Conservation (phyloP, 2,113 vertebrate species). For the Planiliza haematocheilus region DNA sequence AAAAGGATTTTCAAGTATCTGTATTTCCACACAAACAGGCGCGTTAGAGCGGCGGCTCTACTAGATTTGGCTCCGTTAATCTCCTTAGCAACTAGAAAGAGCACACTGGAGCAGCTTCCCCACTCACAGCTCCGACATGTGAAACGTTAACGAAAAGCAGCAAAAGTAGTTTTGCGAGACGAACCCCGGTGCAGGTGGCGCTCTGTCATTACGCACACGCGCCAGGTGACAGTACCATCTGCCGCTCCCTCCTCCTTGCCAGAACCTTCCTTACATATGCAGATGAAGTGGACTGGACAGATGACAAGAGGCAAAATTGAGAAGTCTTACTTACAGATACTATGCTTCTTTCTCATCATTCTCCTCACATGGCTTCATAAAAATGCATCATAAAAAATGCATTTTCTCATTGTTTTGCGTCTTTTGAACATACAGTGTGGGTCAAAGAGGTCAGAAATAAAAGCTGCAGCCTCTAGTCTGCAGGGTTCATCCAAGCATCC, state of each 20-base stretch:
- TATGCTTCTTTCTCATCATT: background rate
- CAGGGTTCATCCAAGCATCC: slow-evolving; percentile 37
- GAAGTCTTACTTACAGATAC: background rate
- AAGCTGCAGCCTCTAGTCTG: slow-evolving; percentile 19
- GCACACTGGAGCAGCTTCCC: slow-evolving; percentile 23
- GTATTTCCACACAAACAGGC: slow-evolving; percentile 24
- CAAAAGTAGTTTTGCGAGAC: slow-evolving; percentile 35
- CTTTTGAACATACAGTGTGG: background rate
- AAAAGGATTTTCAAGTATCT: slow-evolving; percentile 47
- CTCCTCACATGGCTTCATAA: background rate
- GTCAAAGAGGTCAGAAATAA: slow-evolving; percentile 23
- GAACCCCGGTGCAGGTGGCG: slow-evolving; percentile 62
- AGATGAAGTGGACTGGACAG: slow-evolving; percentile 55
- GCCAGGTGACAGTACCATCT: slow-evolving; percentile 77
- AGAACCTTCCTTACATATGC: slow-evolving; percentile 47
- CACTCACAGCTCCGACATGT: slow-evolving; percentile 26
- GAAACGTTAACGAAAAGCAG: slow-evolving; percentile 33
- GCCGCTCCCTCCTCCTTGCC: slow-evolving; percentile 50
- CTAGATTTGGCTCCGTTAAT: slow-evolving; percentile 38
- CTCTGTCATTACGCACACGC: slow-evolving; percentile 60
- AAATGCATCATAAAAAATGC: background rate
- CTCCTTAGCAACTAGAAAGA: slow-evolving; percentile 45
- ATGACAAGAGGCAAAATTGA: slow-evolving; percentile 28
- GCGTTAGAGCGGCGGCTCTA: slow-evolving; percentile 42
- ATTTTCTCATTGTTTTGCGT: background rate